Evolutionary conservation across 2,888 invertebrate species (phyloP).

Genomic region (Lucinisca nassula): DNA sequence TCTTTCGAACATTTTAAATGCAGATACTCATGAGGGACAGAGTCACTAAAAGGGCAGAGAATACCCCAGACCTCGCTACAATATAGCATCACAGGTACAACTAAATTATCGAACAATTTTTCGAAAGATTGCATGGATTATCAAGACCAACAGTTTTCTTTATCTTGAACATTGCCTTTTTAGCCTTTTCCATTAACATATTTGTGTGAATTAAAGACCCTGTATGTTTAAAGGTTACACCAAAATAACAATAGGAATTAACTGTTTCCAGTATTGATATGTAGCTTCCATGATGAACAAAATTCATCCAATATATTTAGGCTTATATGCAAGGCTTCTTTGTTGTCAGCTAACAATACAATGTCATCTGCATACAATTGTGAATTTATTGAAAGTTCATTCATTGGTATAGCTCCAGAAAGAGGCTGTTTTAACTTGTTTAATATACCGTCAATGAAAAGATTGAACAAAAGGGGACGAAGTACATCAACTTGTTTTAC

Average conservation of each 20-base stretch:
- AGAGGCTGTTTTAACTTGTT: background rate
- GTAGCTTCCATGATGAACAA: conserved; percentile 30
- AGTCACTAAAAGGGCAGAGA: background rate
- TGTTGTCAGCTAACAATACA: conserved; percentile 21
- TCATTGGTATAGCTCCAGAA: background rate
- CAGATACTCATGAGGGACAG: conserved; percentile 19
- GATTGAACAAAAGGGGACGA: conserved; percentile 26
- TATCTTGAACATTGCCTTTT: conserved; percentile 21
- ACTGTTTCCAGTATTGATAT: conserved; percentile 38
- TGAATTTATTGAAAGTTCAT: background rate
- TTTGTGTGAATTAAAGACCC: background rate
- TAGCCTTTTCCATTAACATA: conserved; percentile 14
- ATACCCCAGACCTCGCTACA: conserved; percentile 23
- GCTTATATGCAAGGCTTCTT: conserved; percentile 12
- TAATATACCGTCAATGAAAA: conserved; percentile 23
- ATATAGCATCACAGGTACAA: conserved; percentile 15
- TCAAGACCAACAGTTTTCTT: conserved; percentile 25
- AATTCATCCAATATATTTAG: conserved; percentile 4
- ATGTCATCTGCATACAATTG: conserved; percentile 38
- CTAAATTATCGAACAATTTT: conserved; percentile 8
- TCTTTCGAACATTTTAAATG: conserved; percentile 47
- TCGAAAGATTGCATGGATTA: conserved; percentile 31
- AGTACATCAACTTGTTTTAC: conserved; percentile 15
- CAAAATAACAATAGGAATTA: conserved; percentile 6
- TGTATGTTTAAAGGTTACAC: conserved; percentile 8